Evolutionary conservation across 2,797 vertebrate genomes (phyloP), one percentile per base, ranked within the genome.

Genomic region (Agapornis canus): DNA sequence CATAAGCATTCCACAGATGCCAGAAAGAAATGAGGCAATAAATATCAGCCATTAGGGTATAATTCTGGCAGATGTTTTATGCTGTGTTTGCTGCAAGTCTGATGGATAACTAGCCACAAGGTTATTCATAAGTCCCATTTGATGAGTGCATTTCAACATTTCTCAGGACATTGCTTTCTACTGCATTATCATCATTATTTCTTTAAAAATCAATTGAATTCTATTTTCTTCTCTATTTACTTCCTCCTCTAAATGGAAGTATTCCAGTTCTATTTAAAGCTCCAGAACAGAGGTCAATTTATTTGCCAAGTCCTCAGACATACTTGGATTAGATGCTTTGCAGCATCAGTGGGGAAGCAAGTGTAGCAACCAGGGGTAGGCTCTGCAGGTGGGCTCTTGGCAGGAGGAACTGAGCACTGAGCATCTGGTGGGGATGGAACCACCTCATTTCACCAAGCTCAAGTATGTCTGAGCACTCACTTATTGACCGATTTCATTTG

Each of bases 1-100:
- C 47, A 60, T 32, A 65, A 85, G 29, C 72, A 51, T 71, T 87
- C 37, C 83, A 31, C 72, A 66, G 79, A 86, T 75, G 75, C 72
- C 80, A 83, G 76, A 88, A 65, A 92, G 59, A 89, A 89, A 81
- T 40, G n/a, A 90, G 17, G 65, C 61, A 39, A 87, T 91, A 86
- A 85, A 89, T 71, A 71, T 26, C 49, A 83, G 21, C 31, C 71
- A 81, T 32, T 42, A 89, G 69, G 47, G 32, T 63, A 48, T 13
- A 61, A 66, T 72, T 86, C 65, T 78, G 57, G 69, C 43, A 89
- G 49, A 84, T 43, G 75, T 4, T 78, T 92, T 93, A 57, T 70
- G 78, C n/a, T 80, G 70, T 37, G 27, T 56, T 68, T 82, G 42
- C 42, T 80, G 42, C 13, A 86, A 54, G 7, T 70, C 51, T 77